Evolutionary conservation across 2,113 vertebrate genomes (phyloP).

Genomic region (Etheostoma cragini): DNA sequence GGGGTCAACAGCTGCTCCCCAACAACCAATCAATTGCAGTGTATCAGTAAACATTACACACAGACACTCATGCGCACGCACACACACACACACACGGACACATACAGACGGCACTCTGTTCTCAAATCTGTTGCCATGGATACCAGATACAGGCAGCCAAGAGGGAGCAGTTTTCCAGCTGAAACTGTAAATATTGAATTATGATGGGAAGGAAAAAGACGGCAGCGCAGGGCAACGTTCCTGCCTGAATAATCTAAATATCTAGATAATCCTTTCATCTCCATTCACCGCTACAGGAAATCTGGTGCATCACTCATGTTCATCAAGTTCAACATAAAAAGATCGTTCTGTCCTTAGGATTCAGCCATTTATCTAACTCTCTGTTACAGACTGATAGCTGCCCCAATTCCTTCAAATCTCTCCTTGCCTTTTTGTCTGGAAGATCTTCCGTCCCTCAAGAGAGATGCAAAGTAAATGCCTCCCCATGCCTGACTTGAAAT

Average conservation of each 20-base stretch:
- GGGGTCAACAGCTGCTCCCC: slow-evolving; percentile 84
- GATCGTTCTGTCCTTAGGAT: slow-evolving; percentile 54
- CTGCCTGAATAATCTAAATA: slow-evolving; percentile 73
- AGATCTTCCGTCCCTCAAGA: slow-evolving; percentile 62
- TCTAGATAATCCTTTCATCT: slow-evolving; percentile 77
- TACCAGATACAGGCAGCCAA: slow-evolving; percentile 81
- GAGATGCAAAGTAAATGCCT: slow-evolving; percentile 66
- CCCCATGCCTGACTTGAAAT: slow-evolving; percentile 44
- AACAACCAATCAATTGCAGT: slow-evolving; percentile 82
- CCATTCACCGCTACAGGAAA: slow-evolving; percentile 73
- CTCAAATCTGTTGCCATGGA: slow-evolving; percentile 81
- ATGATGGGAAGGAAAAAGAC: slow-evolving; percentile 75
- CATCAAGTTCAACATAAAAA: slow-evolving; percentile 73
- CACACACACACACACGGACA: slow-evolving; percentile 41
- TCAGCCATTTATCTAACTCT: slow-evolving; percentile 59
- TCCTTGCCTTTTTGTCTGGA: slow-evolving; percentile 51
- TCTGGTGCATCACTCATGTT: slow-evolving; percentile 74
- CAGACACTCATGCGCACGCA: slow-evolving; percentile 33
- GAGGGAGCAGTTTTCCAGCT: slow-evolving; percentile 82
- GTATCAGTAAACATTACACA: slow-evolving; percentile 80
- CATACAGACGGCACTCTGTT: slow-evolving; percentile 70
- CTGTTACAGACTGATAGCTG: slow-evolving; percentile 51
- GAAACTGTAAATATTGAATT: slow-evolving; percentile 85
- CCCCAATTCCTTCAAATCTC: slow-evolving; percentile 67
- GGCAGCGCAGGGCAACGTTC: slow-evolving; percentile 63